Evolutionary conservation across 2,113 vertebrate genomes (phyloP).

Genomic region (Regulus satrapa): DNA sequence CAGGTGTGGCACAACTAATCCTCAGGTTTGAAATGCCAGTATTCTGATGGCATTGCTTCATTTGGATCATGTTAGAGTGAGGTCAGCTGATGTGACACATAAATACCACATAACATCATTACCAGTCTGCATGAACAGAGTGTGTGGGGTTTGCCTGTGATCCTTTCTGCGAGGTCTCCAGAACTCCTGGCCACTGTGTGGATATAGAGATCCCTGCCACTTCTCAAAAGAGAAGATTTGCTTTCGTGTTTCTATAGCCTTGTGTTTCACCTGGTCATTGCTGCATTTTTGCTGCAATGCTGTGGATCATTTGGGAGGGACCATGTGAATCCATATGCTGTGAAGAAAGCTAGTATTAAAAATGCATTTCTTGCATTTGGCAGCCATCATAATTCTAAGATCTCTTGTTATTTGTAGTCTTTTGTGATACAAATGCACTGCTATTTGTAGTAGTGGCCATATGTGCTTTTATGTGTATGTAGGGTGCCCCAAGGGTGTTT

Average conservation of each 20-base stretch:
- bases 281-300: neutral
- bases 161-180: neutral
- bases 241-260: neutral
- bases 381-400: neutral
- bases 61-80: neutral
- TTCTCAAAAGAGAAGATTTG: neutral
- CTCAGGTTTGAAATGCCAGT: neutral
- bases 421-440: too few relatives aligned
- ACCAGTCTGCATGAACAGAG: fast-evolving
- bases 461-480: neutral
- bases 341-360: neutral
- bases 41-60: neutral
- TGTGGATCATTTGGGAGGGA: neutral
- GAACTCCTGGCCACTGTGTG: neutral
- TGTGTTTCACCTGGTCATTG: neutral
- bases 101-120: neutral
- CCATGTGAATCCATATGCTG: fast-evolving
- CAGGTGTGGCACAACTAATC: neutral
- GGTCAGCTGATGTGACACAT: neutral
- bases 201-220: neutral
- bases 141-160: neutral
- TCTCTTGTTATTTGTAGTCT: neutral
- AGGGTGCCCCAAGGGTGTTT: neutral
- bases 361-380: neutral
- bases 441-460: too few relatives aligned